These are phyloP conservation scores for Eufriesea mexicana DNA, from an alignment of 1,140 invertebrate species.

Conservation along the genomic window DNA sequence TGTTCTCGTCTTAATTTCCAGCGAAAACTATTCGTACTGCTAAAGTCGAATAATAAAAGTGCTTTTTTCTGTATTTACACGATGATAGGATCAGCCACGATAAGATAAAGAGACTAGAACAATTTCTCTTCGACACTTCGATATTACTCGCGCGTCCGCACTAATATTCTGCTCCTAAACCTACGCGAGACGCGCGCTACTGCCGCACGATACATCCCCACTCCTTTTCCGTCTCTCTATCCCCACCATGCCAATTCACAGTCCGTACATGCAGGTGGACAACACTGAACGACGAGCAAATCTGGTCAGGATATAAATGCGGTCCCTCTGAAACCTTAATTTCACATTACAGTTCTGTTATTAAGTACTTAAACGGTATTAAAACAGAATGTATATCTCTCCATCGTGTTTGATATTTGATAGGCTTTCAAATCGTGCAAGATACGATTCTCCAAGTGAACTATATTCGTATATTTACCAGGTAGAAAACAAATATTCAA, in stretches of 20 bases:
- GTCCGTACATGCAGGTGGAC: neutral
- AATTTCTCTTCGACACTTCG: neutral
- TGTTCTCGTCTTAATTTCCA: neutral
- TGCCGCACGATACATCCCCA: constrained; percentile 16
- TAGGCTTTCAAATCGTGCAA: neutral
- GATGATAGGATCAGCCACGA: neutral
- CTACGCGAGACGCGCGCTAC: constrained; percentile 22
- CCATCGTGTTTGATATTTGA: neutral
- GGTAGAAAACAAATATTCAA: neutral
- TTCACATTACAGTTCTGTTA: neutral
- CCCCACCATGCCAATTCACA: neutral
- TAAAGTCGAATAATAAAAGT: neutral
- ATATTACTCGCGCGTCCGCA: neutral
- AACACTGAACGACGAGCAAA: neutral
- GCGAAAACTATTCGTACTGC: too few species aligned
- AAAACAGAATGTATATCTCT: too few species aligned
- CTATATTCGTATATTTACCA: neutral
- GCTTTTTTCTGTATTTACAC: neutral
- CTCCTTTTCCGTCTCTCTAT: neutral
- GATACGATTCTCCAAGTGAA: neutral
- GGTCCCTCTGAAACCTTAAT: neutral
- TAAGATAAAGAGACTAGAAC: constrained; percentile 13
- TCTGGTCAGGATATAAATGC: neutral
- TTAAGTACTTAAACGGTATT: neutral
- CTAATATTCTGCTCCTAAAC: neutral